These are phyloP conservation scores for Plecotus auritus DNA, from an alignment of 2,113 vertebrate species.

Conservation along the genomic window DNA sequence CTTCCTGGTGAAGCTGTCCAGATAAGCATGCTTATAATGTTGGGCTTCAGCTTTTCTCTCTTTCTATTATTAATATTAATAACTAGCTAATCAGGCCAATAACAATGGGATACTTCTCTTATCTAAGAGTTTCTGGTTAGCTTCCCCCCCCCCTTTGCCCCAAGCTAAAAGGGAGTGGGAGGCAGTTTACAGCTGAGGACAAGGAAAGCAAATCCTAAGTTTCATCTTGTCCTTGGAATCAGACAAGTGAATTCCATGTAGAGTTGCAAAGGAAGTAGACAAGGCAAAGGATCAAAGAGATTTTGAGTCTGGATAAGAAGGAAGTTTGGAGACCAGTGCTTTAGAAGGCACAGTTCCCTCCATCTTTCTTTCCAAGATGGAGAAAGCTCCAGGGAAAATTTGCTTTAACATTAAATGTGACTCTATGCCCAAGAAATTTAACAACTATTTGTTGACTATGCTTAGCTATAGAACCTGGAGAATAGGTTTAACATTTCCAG, in stretches of 20 bases:
- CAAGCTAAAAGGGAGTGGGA: background rate
- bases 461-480: background rate
- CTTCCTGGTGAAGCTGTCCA: background rate
- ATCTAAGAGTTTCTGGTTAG: background rate
- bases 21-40: background rate
- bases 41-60: background rate
- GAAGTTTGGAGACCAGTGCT: background rate
- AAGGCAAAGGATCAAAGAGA: background rate
- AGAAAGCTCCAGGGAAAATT: background rate
- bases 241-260: background rate
- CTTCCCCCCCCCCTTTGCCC: background rate
- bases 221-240: background rate
- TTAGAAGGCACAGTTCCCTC: background rate
- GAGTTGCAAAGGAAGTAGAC: background rate
- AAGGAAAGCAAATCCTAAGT: background rate
- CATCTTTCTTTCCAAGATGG: background rate
- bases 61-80: background rate
- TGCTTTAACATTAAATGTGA: background rate
- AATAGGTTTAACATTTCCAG: background rate
- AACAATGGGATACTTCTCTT: background rate
- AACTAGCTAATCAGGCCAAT: too few species aligned
- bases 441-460: background rate
- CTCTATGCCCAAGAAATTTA: background rate
- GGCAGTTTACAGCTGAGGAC: background rate
- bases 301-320: background rate